Evolutionary conservation across 2,888 invertebrate species (phyloP), one percentile per base, ranked within the genome.

Genomic region (Anoplius nigerrimus): DNA sequence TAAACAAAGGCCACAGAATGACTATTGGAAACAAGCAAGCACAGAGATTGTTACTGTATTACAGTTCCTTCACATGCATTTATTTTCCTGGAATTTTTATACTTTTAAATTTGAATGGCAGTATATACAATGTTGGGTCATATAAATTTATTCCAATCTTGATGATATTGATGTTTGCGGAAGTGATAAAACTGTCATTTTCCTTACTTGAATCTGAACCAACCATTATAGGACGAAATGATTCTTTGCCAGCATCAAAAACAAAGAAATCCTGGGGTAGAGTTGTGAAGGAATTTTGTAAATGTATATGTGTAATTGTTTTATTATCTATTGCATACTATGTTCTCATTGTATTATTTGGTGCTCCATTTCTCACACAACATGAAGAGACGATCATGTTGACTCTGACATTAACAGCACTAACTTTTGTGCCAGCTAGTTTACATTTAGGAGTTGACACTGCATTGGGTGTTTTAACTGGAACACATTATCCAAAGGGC

Each of bases 381-480:
- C 92, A 92, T 46, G 92, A 94, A 82, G 92, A 93, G 86, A 94
- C 94, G 0, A 89, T 93, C 22, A 92, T 93, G 91, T 90, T 94
- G 68, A 91, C 93, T 2, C 75, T 92, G 0, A 88, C 94, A 34
- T 83, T 94, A 63, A 92, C 92, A 0, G 86, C 91, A 22, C 86
- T 94, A 57, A 92, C 94, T 2, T 90, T 92, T 27, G 90, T 93
- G 64, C 93, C 94, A 0, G 85, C 92, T 57, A 90, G 92, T 79
- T 89, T 93, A 11, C 91, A 93, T 78, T 84, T 92, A 55, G 94
- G 94, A 1, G 88, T 91, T 0, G 92, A 93, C 72, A 84, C 89
- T 18, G 90, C 92, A 0, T 83, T 92, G 81, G 90, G 90, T 48
- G 76, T 93, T 24, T 80, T 93, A 61, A 91, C 90, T 76, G 91